phyloP scores from a whole-genome alignment of 2,888 invertebrate genomes.

The Adela reaumurella region DNA sequence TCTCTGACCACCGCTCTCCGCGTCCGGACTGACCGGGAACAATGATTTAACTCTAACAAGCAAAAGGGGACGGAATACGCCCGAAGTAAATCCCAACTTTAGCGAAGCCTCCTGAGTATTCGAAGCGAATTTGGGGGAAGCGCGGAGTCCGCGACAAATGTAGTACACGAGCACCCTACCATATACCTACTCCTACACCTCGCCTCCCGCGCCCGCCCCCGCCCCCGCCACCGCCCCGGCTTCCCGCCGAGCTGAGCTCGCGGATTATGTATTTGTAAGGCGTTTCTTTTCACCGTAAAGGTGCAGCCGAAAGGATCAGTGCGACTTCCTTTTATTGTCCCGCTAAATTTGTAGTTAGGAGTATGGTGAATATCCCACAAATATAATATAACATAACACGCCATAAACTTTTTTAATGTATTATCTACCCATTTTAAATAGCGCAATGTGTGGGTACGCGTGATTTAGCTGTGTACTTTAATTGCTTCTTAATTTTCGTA shows the following conservation, averaged over 20 bases:
- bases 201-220: no score
- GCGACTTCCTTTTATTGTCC: neutral
- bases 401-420: no score
- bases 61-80: neutral
- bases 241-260: slow-evolving; percentile 8
- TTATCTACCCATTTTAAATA: no score
- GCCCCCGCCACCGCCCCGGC: neutral
- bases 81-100: slow-evolving; percentile 1
- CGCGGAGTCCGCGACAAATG: slow-evolving; percentile 11
- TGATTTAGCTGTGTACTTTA: no score
- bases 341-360: no score
- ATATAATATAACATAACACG: no score
- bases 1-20: neutral
- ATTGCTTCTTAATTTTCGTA: no score
- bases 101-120: slow-evolving; percentile 19
- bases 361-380: no score
- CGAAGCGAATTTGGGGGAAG: slow-evolving; percentile 19
- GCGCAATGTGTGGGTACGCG: no score
- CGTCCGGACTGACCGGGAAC: slow-evolving; percentile 30
- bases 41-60: slow-evolving; percentile 18
- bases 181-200: slow-evolving; percentile 5
- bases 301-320: slow-evolving; percentile 46
- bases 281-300: slow-evolving; percentile 43
- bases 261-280: slow-evolving; percentile 44
- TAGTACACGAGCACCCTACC: slow-evolving; percentile 7